Percentiles rank a stretch among this genome's conserved stretches.
phyloP scores from a whole-genome alignment of 2,888 invertebrate species.

The Sinelater perroti region DNA sequence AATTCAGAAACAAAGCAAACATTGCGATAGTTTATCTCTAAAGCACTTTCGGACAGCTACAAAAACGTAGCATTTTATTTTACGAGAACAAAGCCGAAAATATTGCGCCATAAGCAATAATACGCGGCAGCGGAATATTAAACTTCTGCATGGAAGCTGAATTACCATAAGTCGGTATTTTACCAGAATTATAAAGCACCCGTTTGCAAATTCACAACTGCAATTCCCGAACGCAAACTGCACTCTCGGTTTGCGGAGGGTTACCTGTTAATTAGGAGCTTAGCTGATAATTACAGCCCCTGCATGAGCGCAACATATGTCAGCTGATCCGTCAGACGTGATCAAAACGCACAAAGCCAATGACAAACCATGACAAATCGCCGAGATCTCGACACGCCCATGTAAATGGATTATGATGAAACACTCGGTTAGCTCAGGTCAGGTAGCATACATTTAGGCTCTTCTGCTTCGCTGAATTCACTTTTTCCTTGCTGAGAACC shows the following conservation, averaged over 20 bases:
- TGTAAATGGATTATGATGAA: conserved; percentile 41
- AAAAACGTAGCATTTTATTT: too few relatives aligned
- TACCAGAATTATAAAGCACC: too few relatives aligned
- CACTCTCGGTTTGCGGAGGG: neutral
- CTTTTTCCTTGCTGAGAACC: conserved; percentile 15
- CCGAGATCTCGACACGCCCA: conserved; percentile 36
- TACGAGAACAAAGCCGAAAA: too few relatives aligned
- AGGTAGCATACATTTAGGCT: conserved; percentile 24
- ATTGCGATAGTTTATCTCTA: too few relatives aligned
- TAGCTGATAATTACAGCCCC: conserved; percentile 1
- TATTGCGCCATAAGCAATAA: too few relatives aligned
- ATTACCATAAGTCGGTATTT: too few relatives aligned
- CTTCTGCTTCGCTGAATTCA: conserved; percentile 25
- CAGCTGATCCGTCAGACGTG: conserved; percentile 6
- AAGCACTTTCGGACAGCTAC: too few relatives aligned
- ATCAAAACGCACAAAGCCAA: conserved; percentile 24
- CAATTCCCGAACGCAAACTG: neutral
- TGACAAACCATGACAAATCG: conserved; percentile 46
- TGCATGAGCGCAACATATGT: conserved; percentile 14
- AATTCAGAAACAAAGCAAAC: too few relatives aligned
- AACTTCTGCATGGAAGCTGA: too few relatives aligned
- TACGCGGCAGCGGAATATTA: neutral
- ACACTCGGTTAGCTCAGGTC: conserved; percentile 26
- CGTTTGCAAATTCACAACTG: neutral
- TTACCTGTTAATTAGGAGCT: conserved; percentile 5